Conservation (phyloP, 2,888 invertebrate genomes). For the Lochmaea capreae region DNA sequence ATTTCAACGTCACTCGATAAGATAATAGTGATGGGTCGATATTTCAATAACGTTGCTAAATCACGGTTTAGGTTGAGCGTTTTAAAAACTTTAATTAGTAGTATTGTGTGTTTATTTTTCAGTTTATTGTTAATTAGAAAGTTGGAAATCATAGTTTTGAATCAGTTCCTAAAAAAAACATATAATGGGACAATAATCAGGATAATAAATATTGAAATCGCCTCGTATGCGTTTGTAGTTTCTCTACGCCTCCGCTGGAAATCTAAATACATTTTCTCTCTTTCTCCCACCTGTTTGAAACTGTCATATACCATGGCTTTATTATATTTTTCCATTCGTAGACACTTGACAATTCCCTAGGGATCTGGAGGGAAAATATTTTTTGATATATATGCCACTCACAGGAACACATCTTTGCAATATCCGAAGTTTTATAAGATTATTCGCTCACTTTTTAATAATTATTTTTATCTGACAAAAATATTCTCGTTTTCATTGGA, state of each 20-base stretch:
- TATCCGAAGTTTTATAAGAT: background rate
- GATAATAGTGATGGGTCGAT: too few species aligned
- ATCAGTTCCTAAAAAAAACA: too few species aligned
- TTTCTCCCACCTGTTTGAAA: conserved; percentile 1
- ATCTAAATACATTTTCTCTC: background rate
- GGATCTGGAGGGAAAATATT: background rate
- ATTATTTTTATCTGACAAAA: background rate
- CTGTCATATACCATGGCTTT: background rate
- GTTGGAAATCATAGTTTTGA: too few species aligned
- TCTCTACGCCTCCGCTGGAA: background rate
- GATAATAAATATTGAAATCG: background rate
- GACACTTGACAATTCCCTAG: background rate
- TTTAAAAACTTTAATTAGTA: too few species aligned
- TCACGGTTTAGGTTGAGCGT: too few species aligned
- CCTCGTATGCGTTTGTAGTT: background rate
- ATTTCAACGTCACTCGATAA: too few species aligned
- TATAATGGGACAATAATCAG: too few species aligned
- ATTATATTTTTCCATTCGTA: background rate
- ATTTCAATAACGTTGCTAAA: too few species aligned
- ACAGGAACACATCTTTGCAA: background rate
- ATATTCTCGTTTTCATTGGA: too few species aligned
- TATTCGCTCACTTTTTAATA: background rate
- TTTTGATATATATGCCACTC: conserved; percentile 1
- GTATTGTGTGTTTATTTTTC: too few species aligned
- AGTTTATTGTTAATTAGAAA: too few species aligned